Evolutionary conservation across 1,140 invertebrate species (phyloP), one percentile per base, ranked within the genome.

Genomic region (Cepaea nemoralis): DNA sequence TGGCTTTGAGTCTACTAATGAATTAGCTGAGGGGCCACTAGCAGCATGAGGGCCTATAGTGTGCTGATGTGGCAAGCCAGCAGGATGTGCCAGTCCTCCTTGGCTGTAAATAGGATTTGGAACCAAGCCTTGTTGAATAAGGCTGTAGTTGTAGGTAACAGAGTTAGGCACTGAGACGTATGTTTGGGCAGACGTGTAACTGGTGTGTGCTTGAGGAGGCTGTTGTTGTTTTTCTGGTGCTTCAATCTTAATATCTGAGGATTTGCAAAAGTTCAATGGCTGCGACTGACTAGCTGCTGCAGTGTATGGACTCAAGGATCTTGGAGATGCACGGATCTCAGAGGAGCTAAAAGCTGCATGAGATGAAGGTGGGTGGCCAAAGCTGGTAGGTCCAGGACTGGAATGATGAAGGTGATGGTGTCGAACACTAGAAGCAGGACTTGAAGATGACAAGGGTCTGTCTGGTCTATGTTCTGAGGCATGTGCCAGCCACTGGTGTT

Each of bases 81-180:
- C 74, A 24, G 80, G 76, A 80, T 80, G 70, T 31, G 42, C n/a
- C n/a, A 79, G 31, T 55, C 77, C 35, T 31, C 39, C 66, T 39
- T 88, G 87, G 40, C 86, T 90, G 85, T 92, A 92, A 66, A 92
- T 89, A 37, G 91, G 91, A 81, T 92, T 92, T 63, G 92, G 91
- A 48, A 92, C 90, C 40, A 92, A 87, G 24, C 92, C 92, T 83
- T 92, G 91, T 81, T 92, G 91, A 78, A 92, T 92, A 40, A 92
- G 85, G 83, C 88, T 90, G 81, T 90, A 88, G 73, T 84, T 89
- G 81, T 84, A 88, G 22, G 87, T 79, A 40, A 87, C 70, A 1
- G 88, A 85, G 24, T 83, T 77, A 59, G 88, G 87, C 67, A 88
- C 48, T 66, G 89, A 90, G 69, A 89, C 87, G 35, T 88, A 87